Conservation (phyloP, 2,113 vertebrate genomes). For the Syrrhaptes paradoxus region DNA sequence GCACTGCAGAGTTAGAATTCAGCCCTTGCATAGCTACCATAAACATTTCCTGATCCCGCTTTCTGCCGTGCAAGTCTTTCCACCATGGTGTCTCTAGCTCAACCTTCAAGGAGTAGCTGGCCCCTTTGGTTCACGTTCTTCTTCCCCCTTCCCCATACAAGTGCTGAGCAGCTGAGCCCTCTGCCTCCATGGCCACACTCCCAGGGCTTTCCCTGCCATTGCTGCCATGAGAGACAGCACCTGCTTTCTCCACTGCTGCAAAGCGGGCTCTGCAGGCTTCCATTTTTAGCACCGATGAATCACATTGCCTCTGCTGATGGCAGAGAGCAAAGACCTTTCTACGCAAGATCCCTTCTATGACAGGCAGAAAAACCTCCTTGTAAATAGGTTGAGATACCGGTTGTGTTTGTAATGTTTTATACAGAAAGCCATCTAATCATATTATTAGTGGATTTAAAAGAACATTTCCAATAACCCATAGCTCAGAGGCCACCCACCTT, state of each 20-base stretch:
- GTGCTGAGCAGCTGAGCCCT: neutral
- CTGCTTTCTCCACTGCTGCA: neutral
- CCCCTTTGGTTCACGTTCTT: neutral
- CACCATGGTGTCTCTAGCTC: neutral
- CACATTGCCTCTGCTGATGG: neutral
- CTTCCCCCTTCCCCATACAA: neutral
- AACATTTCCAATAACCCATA: neutral
- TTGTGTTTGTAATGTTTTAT: neutral
- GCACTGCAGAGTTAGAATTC: neutral
- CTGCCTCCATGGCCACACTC: rapidly evolving
- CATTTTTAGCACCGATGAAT: neutral
- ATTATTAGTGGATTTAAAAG: neutral
- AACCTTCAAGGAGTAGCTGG: neutral
- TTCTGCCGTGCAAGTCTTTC: neutral
- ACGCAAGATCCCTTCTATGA: neutral
- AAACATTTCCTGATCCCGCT: neutral
- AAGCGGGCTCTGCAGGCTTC: neutral
- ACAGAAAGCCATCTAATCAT: neutral
- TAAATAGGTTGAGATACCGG: neutral
- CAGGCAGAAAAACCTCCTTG: neutral
- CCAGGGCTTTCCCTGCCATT: rapidly evolving
- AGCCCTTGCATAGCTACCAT: rapidly evolving
- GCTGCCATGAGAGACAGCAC: neutral
- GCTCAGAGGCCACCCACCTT: neutral
- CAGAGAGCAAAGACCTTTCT: neutral